Base-by-base conservation (phyloP, 2,888 invertebrate species). In the Phengaris arion region DNA sequence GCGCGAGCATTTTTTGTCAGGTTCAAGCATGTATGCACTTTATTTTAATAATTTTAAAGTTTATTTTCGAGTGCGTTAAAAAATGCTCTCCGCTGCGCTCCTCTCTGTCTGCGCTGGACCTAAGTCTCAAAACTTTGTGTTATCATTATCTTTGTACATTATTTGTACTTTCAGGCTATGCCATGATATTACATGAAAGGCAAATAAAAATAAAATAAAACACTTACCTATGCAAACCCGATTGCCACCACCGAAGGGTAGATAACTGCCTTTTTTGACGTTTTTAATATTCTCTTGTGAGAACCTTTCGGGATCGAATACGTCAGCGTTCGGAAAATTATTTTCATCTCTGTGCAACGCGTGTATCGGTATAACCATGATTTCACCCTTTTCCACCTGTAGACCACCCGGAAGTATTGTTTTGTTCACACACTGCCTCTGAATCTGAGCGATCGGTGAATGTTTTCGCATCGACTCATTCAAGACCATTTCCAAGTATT, bases 211-310 rank as follows among this genome's bases (percentile, higher is more conserved):
- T n/a, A 55, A 10, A 55, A n/a, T 48, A 51, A 73, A 64, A 22
- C 45, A 77, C 87, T 87, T 82, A 94, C 94, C 94, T 73, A 94
- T 86, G 80, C 94, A 94, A 79, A 88, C 87, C 52, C 94, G 85
- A 69, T 93, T 92, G 68, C 94, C 94, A 81, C 91, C 93, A 12
- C 94, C 94, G 83, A 94, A 94, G 8, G 94, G 92, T 77, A 94
- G 80, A 81, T 87, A 94, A 35, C 86, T 85, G 79, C 83, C 92
- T 64, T 89, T 89, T 2, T 83, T 79, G 57, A 84, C 80, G 35
- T 84, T 81, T 2, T 79, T 76, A 2, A 76, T 64, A 75, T 82
- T 83, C 59, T 83, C 82, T 0, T 79, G 48, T 12, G 79, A 76
- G 76, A 85, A 85, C 48, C 85, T 75, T 46, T 85, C 85, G 0